Conservation (phyloP, 2,797 vertebrate genomes). For the Gorsachius magnificus region DNA sequence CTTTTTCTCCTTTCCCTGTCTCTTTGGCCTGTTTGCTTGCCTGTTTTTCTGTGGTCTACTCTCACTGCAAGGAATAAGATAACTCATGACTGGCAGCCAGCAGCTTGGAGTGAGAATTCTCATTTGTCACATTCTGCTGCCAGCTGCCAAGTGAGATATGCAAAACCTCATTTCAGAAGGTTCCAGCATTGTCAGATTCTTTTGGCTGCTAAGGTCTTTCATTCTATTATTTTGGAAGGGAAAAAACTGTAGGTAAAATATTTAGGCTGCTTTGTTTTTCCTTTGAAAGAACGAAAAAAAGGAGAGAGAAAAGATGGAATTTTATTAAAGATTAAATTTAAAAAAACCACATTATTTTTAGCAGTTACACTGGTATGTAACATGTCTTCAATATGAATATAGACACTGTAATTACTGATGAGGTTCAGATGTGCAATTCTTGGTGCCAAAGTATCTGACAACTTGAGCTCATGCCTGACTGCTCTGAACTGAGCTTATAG, state of each 20-base stretch:
- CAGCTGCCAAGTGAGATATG: constrained; percentile 62
- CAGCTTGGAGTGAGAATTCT: constrained; percentile 50
- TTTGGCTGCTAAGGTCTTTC: constrained; percentile 20
- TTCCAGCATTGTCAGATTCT: constrained; percentile 31
- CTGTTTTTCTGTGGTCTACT: constrained; percentile 3
- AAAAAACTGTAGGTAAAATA: constrained; percentile 7
- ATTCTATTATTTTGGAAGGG: neutral
- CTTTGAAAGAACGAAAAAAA: neutral
- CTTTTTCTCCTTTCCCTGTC: neutral
- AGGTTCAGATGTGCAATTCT: neutral
- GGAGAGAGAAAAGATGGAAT: neutral
- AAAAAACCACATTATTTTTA: neutral
- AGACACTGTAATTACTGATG: neutral
- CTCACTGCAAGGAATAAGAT: constrained; percentile 44
- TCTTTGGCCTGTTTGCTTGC: neutral
- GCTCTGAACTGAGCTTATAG: neutral
- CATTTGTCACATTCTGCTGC: constrained; percentile 51
- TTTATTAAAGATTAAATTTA: neutral
- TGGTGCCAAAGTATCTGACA: neutral
- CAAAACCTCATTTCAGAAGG: constrained; percentile 45
- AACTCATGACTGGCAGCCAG: constrained; percentile 65
- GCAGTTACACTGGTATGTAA: neutral
- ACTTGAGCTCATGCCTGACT: neutral
- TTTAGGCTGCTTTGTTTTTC: neutral
- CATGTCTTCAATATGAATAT: neutral